Percentiles rank a stretch among this genome's conserved stretches.
Evolutionary conservation across 37 sponge, comb jelly and placozoan genomes (phyloP).

Genomic region (Bolinopsis microptera): DNA sequence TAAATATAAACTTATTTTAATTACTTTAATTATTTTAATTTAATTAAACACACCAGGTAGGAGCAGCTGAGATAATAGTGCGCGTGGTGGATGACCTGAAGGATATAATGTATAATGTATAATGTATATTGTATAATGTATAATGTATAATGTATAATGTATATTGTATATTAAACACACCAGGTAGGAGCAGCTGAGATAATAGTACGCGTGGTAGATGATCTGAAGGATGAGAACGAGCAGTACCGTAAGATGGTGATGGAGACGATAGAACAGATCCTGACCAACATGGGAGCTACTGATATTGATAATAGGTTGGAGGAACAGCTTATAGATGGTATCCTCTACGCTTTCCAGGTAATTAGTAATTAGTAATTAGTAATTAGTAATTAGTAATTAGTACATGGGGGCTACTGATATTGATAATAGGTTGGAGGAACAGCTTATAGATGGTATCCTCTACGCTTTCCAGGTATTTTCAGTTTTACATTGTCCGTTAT

Average conservation of each 20-base stretch:
- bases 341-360: slow-evolving; percentile 62
- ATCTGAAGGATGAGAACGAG: slow-evolving; percentile 97
- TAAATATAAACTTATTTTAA: no score
- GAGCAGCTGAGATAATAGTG: slow-evolving; percentile 90
- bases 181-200: slow-evolving; percentile 93
- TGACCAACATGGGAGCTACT: slow-evolving; percentile 88
- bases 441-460: slow-evolving; percentile 90
- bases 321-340: slow-evolving; percentile 97
- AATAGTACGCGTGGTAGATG: slow-evolving; percentile 87
- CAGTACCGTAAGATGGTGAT: slow-evolving; percentile 99
- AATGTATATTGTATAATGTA: no score
- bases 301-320: slow-evolving; percentile 91
- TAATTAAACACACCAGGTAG: no score
- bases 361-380: no score
- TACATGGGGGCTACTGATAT: slow-evolving; percentile 95
- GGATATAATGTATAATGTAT: no score
- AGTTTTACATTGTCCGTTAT: no score
- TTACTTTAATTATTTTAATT: no score
- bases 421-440: slow-evolving; percentile 90
- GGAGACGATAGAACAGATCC: slow-evolving; percentile 93
- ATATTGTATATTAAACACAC: no score
- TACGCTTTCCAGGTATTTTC: slow-evolving; percentile 64
- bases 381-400: no score
- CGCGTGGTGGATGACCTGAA: slow-evolving; percentile 96
- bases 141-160: no score